Base-by-base conservation (phyloP, 1,140 invertebrate genomes). In the Hypsibius dujardini region DNA sequence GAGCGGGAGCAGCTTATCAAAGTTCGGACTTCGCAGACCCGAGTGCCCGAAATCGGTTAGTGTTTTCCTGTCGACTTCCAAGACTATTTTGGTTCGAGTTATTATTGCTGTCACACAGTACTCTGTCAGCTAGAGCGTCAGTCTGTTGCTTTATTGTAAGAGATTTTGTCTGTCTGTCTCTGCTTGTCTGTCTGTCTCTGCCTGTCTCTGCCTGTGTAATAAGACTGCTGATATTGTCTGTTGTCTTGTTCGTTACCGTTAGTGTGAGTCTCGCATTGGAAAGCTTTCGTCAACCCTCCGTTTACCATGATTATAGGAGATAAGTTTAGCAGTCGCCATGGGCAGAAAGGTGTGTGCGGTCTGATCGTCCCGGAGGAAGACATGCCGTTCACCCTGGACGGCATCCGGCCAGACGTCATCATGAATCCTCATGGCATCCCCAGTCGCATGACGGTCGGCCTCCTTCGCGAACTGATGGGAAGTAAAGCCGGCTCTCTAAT, bases 361-460 rank as follows among this genome's bases (percentile, higher is more conserved):
- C 82, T 98, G 1, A 95, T 99, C 73, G 94, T 95, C 0, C 88
- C 94, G 62, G 94, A 98, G 81, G 90, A 96, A 81, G 93, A 99
- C 78, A 89, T 99, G 87, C 96, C 96, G 0, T 99, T 98, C 77
- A 94, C 91, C 76, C 90, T 96, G 77, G 82, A 84, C 74, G 96
- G 96, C 0, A 93, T 98, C 73, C 90, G 88, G 80, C 96, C 96
- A 0, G 96, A 99, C 78, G 91, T 97, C 83, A 80, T 83, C 72
- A 82, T 84, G 79, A 99, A 99, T 78, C 96, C 96, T 3, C 96
- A 99, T 79, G 96, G 96, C 71, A 99, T 94, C 80, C 96, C 95
- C 15, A 97, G 93, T 67, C 86, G 96, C 77, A 99, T 99, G 96
- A 99, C 96, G 40, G 94, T 99, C 0, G 96, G 95, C 0, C 99